These are phyloP conservation scores for Coendou prehensilis DNA, from an alignment of 2,797 vertebrate genomes.

Conservation along the genomic window DNA sequence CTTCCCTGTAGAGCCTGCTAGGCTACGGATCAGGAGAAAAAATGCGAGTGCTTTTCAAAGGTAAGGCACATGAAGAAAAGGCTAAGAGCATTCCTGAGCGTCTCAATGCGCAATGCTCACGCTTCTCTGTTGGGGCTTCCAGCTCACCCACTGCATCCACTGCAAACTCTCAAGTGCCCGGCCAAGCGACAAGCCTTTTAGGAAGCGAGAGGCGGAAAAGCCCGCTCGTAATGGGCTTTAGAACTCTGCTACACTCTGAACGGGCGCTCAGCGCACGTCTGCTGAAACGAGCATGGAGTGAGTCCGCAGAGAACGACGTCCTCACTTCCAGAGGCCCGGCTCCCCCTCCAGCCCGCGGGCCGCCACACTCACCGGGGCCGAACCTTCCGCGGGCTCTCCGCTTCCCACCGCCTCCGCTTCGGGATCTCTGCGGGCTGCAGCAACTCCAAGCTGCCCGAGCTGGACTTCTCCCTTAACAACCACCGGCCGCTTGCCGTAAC, in stretches of 20 bases:
- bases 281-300: neutral
- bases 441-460: neutral
- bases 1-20: neutral
- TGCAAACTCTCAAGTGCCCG: neutral
- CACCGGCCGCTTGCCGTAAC: rapidly evolving
- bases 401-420: neutral
- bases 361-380: conserved; percentile 55
- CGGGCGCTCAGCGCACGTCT: neutral
- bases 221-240: neutral
- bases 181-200: neutral
- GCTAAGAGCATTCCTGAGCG: neutral
- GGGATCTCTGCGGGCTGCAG: neutral
- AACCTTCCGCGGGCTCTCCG: neutral
- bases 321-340: neutral
- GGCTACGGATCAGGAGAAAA: neutral
- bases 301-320: neutral
- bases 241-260: neutral
- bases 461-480: too few relatives aligned
- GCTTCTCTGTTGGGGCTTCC: neutral
- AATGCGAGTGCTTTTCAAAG: neutral
- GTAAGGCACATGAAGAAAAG: neutral
- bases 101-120: neutral
- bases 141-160: neutral
- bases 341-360: neutral
- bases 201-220: neutral